Evolutionary conservation across 2,797 vertebrate genomes (phyloP).

Genomic region (Parotocinclus haroldoi): DNA sequence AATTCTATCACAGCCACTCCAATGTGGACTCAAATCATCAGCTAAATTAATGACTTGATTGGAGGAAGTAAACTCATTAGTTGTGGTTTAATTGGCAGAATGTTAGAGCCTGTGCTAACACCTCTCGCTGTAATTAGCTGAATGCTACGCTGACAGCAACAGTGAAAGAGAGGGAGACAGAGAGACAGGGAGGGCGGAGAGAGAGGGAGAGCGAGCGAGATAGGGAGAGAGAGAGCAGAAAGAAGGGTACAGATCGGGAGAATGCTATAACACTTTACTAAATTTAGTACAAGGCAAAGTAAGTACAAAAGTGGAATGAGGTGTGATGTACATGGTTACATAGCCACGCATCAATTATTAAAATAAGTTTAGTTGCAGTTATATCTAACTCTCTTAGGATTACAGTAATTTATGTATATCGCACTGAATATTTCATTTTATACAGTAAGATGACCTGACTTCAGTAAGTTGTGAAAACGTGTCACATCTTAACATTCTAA

Average conservation of each 20-base stretch:
- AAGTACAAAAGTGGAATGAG: background rate
- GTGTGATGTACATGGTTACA: constrained; percentile 26
- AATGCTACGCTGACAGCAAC: constrained; percentile 50
- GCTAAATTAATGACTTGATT: constrained; percentile 48
- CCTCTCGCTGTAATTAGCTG: constrained; percentile 63
- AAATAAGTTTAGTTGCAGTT: constrained; percentile 30
- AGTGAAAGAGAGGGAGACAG: background rate
- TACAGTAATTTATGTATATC: constrained; percentile 32
- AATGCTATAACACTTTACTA: background rate
- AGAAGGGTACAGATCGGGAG: constrained; percentile 8
- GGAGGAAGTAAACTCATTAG: constrained; percentile 47
- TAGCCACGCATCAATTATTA: constrained; percentile 25
- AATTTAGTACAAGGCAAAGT: background rate
- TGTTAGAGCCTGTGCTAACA: constrained; percentile 54
- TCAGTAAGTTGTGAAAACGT: background rate
- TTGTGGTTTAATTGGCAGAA: constrained; percentile 51
- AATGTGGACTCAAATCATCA: constrained; percentile 32
- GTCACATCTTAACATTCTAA: background rate
- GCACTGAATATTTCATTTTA: background rate
- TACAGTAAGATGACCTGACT: background rate
- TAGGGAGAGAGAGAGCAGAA: constrained; percentile 13
- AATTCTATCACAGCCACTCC: constrained; percentile 13
- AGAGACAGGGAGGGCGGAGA: background rate
- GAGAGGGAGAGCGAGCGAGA: constrained; percentile 8
- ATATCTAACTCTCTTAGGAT: constrained; percentile 4